Percentiles rank a stretch among this genome's conserved stretches.
phyloP scores from a whole-genome alignment of 1,140 invertebrate genomes.

The Halyomorpha halys region DNA sequence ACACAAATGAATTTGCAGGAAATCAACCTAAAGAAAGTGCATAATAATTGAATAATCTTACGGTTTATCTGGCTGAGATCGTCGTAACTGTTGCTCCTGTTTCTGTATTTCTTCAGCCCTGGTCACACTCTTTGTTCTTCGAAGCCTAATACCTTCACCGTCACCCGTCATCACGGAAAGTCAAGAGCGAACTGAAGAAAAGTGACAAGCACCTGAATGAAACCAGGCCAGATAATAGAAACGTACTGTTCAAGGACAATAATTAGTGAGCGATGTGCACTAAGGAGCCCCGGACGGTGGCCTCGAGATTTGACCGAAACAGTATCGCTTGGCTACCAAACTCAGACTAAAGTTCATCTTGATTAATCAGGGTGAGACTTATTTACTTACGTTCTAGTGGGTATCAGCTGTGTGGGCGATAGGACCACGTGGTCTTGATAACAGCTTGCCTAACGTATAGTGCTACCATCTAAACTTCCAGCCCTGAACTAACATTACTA shows the following conservation, averaged over 20 bases:
- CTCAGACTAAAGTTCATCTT: constrained; percentile 13
- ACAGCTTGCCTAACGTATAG: neutral
- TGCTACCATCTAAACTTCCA: neutral
- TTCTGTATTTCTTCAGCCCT: constrained; percentile 75
- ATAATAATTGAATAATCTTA: constrained; percentile 43
- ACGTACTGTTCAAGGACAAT: too few species aligned
- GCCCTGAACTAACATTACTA: neutral
- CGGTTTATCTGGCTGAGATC: constrained; percentile 79
- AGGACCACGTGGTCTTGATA: constrained; percentile 15
- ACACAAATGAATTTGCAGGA: too few species aligned
- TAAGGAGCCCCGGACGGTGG: too few species aligned
- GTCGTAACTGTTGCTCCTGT: constrained; percentile 63
- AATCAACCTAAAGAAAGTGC: too few species aligned
- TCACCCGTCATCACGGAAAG: constrained; percentile 15
- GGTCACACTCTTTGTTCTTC: constrained; percentile 73
- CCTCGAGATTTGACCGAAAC: too few species aligned
- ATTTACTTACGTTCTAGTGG: too few species aligned
- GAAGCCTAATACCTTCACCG: constrained; percentile 35
- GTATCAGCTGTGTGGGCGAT: neutral
- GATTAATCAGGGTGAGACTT: constrained; percentile 7
- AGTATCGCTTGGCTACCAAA: too few species aligned
- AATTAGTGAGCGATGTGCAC: too few species aligned
- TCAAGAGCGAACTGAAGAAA: neutral
- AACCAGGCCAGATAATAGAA: too few species aligned
- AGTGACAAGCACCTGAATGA: too few species aligned